Conservation (phyloP, 2,113 vertebrate genomes). For the Silurus asotus region DNA sequence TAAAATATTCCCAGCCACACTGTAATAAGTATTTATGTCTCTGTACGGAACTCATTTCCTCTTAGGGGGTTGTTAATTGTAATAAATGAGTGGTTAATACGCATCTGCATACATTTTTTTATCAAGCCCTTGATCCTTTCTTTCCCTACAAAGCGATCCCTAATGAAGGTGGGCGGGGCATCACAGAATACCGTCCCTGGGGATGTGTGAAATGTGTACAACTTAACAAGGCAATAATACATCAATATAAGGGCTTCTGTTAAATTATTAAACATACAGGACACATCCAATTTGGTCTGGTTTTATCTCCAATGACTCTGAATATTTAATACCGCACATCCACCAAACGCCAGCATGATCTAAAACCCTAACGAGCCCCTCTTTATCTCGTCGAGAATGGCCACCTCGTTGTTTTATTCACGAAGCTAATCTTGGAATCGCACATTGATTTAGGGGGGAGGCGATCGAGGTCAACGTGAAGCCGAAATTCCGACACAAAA, state of each 20-base stretch:
- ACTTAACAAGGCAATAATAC: conserved; percentile 39
- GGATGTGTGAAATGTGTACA: conserved; percentile 8
- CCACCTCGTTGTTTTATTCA: conserved; percentile 5
- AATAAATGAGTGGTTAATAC: neutral
- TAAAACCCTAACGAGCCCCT: neutral
- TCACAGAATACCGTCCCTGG: neutral
- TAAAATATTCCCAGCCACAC: neutral
- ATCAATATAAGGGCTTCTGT: conserved; percentile 39
- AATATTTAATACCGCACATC: conserved; percentile 55
- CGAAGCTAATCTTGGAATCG: neutral
- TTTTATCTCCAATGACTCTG: conserved; percentile 47
- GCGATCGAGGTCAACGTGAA: neutral
- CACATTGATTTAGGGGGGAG: neutral
- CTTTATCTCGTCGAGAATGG: conserved; percentile 21
- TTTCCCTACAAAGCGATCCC: neutral
- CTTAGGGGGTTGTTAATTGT: neutral
- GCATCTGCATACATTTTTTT: neutral
- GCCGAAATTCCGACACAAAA: neutral
- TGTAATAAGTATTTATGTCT: neutral
- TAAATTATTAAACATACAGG: conserved; percentile 51
- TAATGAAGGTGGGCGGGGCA: neutral
- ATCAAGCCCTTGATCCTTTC: neutral
- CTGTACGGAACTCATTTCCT: neutral
- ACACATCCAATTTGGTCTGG: conserved; percentile 51
- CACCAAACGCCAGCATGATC: conserved; percentile 35